A percentile compares a stretch with the other conserved stretches of the same genome.
Evolutionary conservation across 2,888 invertebrate genomes (phyloP).

Genomic region (Pyrgus malvae): DNA sequence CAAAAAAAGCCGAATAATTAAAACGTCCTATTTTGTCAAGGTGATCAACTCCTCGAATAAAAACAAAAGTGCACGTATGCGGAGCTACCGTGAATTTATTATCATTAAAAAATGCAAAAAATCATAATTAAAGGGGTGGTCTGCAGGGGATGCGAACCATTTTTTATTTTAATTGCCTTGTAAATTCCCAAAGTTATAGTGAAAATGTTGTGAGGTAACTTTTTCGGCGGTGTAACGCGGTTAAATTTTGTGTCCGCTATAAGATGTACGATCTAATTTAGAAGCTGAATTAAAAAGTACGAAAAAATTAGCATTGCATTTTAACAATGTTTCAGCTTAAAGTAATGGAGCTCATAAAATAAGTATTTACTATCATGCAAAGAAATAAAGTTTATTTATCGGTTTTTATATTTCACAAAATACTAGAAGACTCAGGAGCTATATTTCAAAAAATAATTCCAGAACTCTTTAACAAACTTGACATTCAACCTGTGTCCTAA

Average conservation of each 20-base stretch:
- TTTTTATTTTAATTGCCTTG: slow-evolving; percentile 80
- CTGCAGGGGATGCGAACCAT: slow-evolving; percentile 66
- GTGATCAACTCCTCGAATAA: slow-evolving; percentile 44
- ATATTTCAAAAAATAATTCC: no score
- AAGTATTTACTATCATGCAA: no score
- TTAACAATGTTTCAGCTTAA: no score
- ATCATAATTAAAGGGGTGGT: slow-evolving; percentile 77
- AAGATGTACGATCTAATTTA: slow-evolving; percentile 16
- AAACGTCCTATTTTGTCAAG: slow-evolving; percentile 32
- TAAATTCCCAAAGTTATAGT: slow-evolving; percentile 78
- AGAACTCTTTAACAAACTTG: no score
- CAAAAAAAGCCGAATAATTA: slow-evolving; percentile 9
- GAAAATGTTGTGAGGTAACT: slow-evolving; percentile 58
- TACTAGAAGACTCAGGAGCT: no score
- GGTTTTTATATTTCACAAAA: no score
- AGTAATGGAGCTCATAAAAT: no score
- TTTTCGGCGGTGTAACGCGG: slow-evolving; percentile 48
- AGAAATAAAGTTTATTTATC: no score
- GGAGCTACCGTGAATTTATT: slow-evolving; percentile 69
- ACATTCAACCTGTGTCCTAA: no score
- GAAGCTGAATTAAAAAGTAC: slow-evolving; percentile 1
- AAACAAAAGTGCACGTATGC: slow-evolving; percentile 46
- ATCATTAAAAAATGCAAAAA: slow-evolving; percentile 79
- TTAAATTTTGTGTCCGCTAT: slow-evolving; percentile 28
- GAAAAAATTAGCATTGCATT: not conserved